Base-by-base conservation (phyloP, 2,888 invertebrate species). In the Microctonus aethiopoides region DNA sequence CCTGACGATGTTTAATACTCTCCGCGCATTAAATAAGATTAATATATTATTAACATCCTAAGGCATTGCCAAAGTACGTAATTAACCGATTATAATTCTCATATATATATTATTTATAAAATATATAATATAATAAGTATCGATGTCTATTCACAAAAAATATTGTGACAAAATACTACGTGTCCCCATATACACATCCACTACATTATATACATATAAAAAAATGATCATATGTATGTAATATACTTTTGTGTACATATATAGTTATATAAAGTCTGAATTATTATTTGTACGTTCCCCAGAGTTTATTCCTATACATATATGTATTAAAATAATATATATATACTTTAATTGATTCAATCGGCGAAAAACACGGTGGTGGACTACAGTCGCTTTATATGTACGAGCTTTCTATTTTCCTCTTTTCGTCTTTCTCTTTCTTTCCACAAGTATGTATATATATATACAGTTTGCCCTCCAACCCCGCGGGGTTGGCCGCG, bases 291-390 rank as follows among this genome's bases (percentile, higher is more conserved):
- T 70, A 7, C 51, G 36, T 34, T 26, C 20, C 13, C 56, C 39
- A 39, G 65, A 65, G 34, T 70, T 69, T 70, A 64, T 71, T 60
- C 39, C 16, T 46, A n/a, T n/a, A n/a, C n/a, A n/a, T n/a, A n/a
- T n/a, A n/a, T n/a, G n/a, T n/a, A n/a, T n/a, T n/a, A n/a, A n/a
- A n/a, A n/a, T n/a, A n/a, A n/a, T n/a, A n/a, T n/a, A 16, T 46
- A 46, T 46, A 67, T 80, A 81, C 85, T 85, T 84, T 86, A 86
- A 86, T 86, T 86, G 86, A 86, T 86, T 86, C 86, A 86, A 86
- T 86, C 86, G 86, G 83, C 82, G 86, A 86, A 86, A 86, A 86
- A 86, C 86, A 86, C 86, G 86, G 75, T 80, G 77, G 79, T 69
- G 77, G 75, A 78, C 46, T 16, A 46, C 7, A n/a, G 72, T 75